A percentile compares a stretch with the other conserved stretches of the same genome.
Conservation (phyloP, 2,113 vertebrate genomes). For the Haliaeetus leucogaster region DNA sequence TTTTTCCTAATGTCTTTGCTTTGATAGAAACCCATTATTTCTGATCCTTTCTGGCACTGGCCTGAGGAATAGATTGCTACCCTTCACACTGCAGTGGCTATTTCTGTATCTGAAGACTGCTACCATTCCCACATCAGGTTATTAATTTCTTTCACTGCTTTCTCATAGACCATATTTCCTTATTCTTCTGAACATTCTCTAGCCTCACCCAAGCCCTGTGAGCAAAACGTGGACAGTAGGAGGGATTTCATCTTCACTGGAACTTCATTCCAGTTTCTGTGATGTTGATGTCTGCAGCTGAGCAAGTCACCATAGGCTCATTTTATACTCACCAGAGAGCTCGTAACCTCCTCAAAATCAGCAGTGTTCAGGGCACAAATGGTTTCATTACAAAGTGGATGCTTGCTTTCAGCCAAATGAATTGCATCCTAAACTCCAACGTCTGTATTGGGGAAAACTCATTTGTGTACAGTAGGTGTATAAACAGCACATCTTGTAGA, state of each 20-base stretch:
- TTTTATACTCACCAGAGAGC: background rate
- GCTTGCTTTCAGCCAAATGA: background rate
- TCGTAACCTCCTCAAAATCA: background rate
- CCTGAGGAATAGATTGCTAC: background rate
- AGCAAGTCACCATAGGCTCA: background rate
- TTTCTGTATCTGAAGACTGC: background rate
- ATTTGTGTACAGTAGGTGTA: background rate
- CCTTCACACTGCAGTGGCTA: background rate
- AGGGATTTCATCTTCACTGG: background rate
- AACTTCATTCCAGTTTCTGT: background rate
- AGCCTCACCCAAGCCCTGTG: accelerated
- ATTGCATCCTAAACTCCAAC: background rate
- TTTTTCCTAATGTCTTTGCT: background rate
- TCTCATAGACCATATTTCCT: background rate
- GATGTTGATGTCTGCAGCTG: background rate
- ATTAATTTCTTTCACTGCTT: background rate
- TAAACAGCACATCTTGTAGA: background rate
- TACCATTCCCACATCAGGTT: background rate
- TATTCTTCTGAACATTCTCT: background rate
- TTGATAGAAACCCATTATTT: background rate
- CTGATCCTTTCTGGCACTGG: background rate
- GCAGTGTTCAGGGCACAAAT: background rate
- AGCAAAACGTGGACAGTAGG: background rate
- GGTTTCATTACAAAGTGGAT: background rate
- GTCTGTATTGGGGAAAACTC: background rate